Evolutionary conservation across 2,113 vertebrate species (phyloP).

Genomic region (Propithecus coquereli): DNA sequence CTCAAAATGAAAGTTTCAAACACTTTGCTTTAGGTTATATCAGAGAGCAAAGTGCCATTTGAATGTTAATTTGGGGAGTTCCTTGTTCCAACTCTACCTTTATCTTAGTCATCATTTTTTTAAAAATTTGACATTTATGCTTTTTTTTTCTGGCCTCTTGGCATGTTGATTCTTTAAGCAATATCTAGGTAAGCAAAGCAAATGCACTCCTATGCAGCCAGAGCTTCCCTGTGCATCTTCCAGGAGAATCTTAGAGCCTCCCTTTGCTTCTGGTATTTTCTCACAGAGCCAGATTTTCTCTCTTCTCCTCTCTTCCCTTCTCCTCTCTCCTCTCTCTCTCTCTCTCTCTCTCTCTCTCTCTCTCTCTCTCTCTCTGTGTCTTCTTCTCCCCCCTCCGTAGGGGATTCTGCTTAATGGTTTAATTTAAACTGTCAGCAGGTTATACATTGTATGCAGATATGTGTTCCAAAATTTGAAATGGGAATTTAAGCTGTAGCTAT

Average conservation of each 20-base stretch:
- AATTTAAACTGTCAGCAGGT: conserved; percentile 70
- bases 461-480: conserved; percentile 50
- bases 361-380: background rate
- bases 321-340: background rate
- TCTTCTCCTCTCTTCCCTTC: background rate
- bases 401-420: conserved; percentile 66
- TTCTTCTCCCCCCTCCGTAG: background rate
- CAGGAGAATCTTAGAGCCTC: conserved; percentile 69
- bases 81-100: background rate
- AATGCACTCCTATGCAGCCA: conserved; percentile 58
- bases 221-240: conserved; percentile 65
- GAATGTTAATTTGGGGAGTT: background rate
- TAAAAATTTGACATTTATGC: background rate
- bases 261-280: conserved; percentile 67
- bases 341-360: background rate
- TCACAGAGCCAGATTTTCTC: conserved; percentile 36
- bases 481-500: conserved; percentile 20
- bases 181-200: conserved; percentile 42
- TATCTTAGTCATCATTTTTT: background rate
- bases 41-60: background rate
- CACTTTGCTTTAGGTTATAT: conserved; percentile 8
- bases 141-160: conserved; percentile 44
- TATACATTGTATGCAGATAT: conserved; percentile 60
- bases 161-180: conserved; percentile 60
- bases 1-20: conserved; percentile 22